Evolutionary conservation across 2,113 vertebrate genomes (phyloP).

Genomic region (Echinops telfairi): DNA sequence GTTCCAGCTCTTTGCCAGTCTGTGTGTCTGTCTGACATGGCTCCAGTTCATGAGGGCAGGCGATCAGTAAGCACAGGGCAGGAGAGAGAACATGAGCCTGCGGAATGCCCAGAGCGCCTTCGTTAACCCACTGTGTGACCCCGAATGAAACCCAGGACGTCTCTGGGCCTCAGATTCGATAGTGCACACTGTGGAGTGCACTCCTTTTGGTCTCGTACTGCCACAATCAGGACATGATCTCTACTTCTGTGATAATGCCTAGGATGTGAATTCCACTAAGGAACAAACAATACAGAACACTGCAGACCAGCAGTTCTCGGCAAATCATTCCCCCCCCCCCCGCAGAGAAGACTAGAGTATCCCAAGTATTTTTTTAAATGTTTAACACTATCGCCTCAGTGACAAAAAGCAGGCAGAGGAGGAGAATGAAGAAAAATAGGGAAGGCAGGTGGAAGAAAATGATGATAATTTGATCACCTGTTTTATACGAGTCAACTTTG

Average conservation of each 20-base stretch:
- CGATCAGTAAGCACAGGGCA: not conserved
- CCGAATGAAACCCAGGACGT: not conserved
- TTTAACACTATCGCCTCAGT: not conserved
- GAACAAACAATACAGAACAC: not conserved
- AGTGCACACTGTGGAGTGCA: not conserved
- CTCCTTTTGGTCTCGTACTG: conserved; percentile 18
- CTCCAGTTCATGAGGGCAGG: not conserved
- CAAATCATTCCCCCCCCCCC: conserved; percentile 14
- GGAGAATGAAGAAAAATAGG: conserved; percentile 19
- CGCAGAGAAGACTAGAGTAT: not conserved
- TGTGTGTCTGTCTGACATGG: not conserved
- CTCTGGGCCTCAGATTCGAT: not conserved
- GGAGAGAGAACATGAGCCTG: not conserved
- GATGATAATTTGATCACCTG: not conserved
- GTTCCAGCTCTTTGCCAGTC: not conserved
- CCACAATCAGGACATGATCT: not conserved
- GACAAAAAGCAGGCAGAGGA: too few species aligned
- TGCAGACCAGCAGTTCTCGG: not conserved
- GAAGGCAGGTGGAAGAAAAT: not conserved
- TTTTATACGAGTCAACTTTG: not conserved
- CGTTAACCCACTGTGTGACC: conserved; percentile 6
- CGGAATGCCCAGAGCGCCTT: not conserved
- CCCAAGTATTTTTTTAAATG: not conserved
- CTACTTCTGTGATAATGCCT: not conserved
- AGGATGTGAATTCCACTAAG: not conserved